A percentile compares a stretch with the other conserved stretches of the same genome.
phyloP scores from a whole-genome alignment of 2,113 vertebrate species.

The Psittacula cyanocephala region DNA sequence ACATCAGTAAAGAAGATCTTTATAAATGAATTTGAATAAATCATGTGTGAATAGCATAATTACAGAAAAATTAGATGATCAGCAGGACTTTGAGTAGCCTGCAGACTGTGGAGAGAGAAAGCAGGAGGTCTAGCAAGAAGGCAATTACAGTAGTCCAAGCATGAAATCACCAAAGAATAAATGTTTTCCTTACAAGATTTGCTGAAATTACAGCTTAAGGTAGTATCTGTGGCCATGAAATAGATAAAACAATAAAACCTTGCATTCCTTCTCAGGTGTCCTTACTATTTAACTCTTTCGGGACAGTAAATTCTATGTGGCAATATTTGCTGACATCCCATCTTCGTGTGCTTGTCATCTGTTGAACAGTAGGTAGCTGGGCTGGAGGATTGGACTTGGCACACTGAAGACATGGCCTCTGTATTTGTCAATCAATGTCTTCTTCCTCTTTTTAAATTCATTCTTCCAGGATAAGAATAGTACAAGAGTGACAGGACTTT shows the following conservation, averaged over 20 bases:
- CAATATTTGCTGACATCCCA: background rate
- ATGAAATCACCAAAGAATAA: constrained; percentile 20
- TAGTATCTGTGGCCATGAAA: background rate
- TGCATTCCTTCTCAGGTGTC: background rate
- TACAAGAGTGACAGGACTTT: background rate
- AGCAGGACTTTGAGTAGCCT: background rate
- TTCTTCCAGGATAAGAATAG: background rate
- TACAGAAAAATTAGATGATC: background rate
- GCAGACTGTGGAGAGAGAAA: background rate
- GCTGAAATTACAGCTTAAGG: constrained; percentile 5
- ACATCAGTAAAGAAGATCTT: background rate
- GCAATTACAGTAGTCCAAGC: background rate
- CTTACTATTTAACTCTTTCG: background rate
- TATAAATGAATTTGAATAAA: background rate
- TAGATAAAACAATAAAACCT: background rate
- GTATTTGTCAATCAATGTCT: background rate
- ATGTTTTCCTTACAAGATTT: background rate
- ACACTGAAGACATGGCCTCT: background rate
- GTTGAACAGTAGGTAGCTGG: background rate
- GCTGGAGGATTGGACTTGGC: background rate
- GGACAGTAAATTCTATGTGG: background rate
- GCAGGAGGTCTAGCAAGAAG: background rate
- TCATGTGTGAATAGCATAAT: background rate
- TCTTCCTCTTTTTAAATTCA: background rate
- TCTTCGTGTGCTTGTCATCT: background rate